Conservation (phyloP, 35 echinoderm and acorn worm genomes). For the Apostichopus parvimensis region DNA sequence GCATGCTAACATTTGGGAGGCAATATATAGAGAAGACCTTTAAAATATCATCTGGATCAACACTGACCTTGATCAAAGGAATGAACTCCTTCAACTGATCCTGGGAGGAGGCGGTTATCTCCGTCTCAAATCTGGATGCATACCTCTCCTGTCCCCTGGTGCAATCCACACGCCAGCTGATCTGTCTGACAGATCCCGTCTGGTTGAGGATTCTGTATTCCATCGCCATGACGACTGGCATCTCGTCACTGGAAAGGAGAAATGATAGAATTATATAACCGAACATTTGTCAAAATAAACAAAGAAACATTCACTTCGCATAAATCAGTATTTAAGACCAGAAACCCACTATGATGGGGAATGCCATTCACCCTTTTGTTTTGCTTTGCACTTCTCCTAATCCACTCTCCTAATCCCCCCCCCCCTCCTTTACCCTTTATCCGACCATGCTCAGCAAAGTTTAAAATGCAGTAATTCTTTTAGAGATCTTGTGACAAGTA, state of each 20-base stretch:
- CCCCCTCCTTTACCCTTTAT: too few relatives aligned
- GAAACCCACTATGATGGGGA: too few relatives aligned
- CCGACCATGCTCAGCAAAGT: too few relatives aligned
- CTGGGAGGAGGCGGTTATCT: neutral
- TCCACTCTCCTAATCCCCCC: too few relatives aligned
- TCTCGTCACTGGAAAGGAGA: neutral
- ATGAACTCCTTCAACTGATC: constrained; percentile 29
- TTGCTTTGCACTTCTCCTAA: too few relatives aligned
- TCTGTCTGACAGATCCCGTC: constrained; percentile 8
- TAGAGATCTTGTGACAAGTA: too few relatives aligned
- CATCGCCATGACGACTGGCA: constrained; percentile 49
- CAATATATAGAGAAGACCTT: too few relatives aligned
- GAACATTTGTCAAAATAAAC: neutral
- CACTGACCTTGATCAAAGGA: constrained; percentile 42
- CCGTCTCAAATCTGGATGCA: constrained; percentile 21
- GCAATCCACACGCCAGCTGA: constrained; percentile 58
- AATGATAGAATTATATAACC: neutral
- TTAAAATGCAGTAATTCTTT: too few relatives aligned
- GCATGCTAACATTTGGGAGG: too few relatives aligned
- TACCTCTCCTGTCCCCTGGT: constrained; percentile 27
- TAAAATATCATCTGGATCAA: neutral
- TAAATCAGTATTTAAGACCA: neutral
- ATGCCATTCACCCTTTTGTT: too few relatives aligned
- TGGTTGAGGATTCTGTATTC: constrained; percentile 60
- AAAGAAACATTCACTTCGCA: neutral